Conservation (phyloP, 2,888 invertebrate genomes). For the Chouioia cunea region DNA sequence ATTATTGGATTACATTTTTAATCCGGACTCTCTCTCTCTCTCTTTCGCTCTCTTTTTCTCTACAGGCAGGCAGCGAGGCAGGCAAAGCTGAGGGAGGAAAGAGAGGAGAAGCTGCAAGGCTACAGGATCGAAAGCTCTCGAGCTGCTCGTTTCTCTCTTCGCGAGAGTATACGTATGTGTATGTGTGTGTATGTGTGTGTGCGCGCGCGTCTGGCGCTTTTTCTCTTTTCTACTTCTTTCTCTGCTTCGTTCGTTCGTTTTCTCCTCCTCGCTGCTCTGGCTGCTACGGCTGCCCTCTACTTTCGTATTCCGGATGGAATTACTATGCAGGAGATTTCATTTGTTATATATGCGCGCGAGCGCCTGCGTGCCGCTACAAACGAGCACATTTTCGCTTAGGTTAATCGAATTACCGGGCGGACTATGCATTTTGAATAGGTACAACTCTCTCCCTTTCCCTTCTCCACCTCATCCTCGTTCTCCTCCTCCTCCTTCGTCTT, state of each 20-base stretch:
- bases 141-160: slow-evolving; percentile 50
- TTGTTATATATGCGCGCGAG: slow-evolving; percentile 63
- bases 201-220: slow-evolving; percentile 39
- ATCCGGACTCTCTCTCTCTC: slow-evolving; percentile 62
- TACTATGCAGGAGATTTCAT: slow-evolving; percentile 68
- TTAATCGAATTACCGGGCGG: slow-evolving; percentile 65
- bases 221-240: slow-evolving; percentile 45
- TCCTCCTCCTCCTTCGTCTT: slow-evolving; percentile 33
- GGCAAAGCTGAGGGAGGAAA: slow-evolving; percentile 35
- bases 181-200: neutral
- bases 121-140: slow-evolving; percentile 43
- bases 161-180: slow-evolving; percentile 49
- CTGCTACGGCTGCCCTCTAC: slow-evolving; percentile 56
- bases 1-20: slow-evolving; percentile 70
- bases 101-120: slow-evolving; percentile 13
- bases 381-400: slow-evolving; percentile 67
- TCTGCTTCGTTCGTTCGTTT: slow-evolving; percentile 33
- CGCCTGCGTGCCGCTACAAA: slow-evolving; percentile 59
- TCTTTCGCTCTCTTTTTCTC: neutral
- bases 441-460: slow-evolving; percentile 42
- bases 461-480: slow-evolving; percentile 49
- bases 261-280: slow-evolving; percentile 26
- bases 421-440: slow-evolving; percentile 64
- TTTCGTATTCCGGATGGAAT: slow-evolving; percentile 68
- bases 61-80: slow-evolving; percentile 40